Evolutionary conservation across 2,888 invertebrate species (phyloP), one percentile per base, ranked within the genome.

Genomic region (Sycophila texana): DNA sequence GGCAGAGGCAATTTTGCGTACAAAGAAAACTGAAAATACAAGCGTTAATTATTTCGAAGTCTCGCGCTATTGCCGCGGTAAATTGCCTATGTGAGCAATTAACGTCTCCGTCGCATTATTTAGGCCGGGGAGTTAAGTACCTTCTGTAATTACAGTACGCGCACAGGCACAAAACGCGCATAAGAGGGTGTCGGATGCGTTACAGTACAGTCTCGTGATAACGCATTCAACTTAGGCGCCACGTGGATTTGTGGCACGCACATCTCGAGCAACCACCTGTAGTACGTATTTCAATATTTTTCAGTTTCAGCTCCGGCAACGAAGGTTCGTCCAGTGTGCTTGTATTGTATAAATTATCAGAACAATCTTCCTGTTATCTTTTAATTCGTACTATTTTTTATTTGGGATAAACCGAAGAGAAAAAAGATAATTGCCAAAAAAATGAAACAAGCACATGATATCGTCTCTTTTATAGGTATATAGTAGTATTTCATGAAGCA

Each of bases 181-280:
- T 66, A 75, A 73, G 73, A 67, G 75, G 60, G 63, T 76, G 76
- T 80, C 80, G 76, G 72, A 68, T 68, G 73, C 61, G 63, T 73
- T 63, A 57, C 72, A 60, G 60, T 74, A 39, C 26, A 49, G 51
- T 39, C 66, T 22, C 71, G 47, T 47, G 65, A 72, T 67, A 74
- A 66, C 20, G 57, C 68, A 76, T 67, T 60, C 49, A 71, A 68
- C 73, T 74, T 68, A 74, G 74, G 79, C 68, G 75, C 57, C 80
- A 51, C 72, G 58, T 65, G 67, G 67, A 76, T 76, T 58, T 71
- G 51, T 53, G 47, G 70, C 71, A 75, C 72, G 75, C 67, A 74
- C 60, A 49, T 49, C 60, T 58, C 58, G 39, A 49, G 66, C 76
- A 76, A 80, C 80, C 80, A 80, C 80, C 76, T 80, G 80, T 80